A percentile compares a stretch with the other conserved stretches of the same genome.
Conservation (phyloP, 2,888 invertebrate genomes). For the Trissoscelio sp. region DNA sequence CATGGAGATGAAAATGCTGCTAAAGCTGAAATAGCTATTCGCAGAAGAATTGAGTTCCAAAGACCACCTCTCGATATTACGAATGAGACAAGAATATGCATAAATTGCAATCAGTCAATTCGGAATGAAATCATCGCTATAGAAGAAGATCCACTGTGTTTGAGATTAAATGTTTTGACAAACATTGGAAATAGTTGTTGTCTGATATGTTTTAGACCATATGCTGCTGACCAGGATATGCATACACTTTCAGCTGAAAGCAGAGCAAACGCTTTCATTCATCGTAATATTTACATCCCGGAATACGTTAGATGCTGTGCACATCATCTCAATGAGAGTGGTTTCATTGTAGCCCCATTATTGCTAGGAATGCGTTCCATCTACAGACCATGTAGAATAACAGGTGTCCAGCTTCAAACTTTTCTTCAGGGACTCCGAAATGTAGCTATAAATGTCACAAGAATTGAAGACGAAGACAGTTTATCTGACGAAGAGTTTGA, state of each 20-base stretch:
- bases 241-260: constrained; percentile 37
- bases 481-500: constrained; percentile 56
- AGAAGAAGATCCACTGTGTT: constrained; percentile 49
- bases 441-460: constrained; percentile 12
- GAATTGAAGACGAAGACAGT: constrained; percentile 48
- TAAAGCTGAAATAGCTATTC: constrained; percentile 18
- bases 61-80: constrained; percentile 31
- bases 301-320: constrained; percentile 39
- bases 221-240: constrained; percentile 30
- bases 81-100: constrained; percentile 47
- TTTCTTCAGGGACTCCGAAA: constrained; percentile 51
- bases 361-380: constrained; percentile 49
- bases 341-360: constrained; percentile 33
- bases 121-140: constrained; percentile 42
- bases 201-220: constrained; percentile 43
- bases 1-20: background rate
- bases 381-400: constrained; percentile 32
- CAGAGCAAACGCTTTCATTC: constrained; percentile 45
- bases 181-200: constrained; percentile 44
- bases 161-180: constrained; percentile 58
- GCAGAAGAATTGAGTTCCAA: background rate
- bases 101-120: constrained; percentile 63
- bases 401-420: constrained; percentile 40
- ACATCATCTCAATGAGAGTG: constrained; percentile 47
- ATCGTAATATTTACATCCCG: constrained; percentile 43